Evolutionary conservation across 1,140 invertebrate species (phyloP), one percentile per base, ranked within the genome.

Genomic region (Zaprionus vittiger): DNA sequence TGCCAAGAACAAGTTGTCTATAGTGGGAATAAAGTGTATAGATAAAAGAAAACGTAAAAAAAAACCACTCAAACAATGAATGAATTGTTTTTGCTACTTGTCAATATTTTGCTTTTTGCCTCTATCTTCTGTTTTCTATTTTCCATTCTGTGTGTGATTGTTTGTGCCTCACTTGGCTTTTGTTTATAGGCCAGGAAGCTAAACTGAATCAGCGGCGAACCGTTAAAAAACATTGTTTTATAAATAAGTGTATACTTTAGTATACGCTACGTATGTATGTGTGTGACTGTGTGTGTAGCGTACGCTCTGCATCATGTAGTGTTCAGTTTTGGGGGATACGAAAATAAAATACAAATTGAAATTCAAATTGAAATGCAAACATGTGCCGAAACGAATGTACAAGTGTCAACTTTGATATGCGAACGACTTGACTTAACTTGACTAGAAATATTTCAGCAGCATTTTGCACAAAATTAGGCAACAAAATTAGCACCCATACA

Each of bases 361-460:
- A 82, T 78, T 73, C 52, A 71, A 80, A 73, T 84, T 86, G 85
- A 89, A 87, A 84, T 70, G 79, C 85, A 87, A 81, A 90, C 84
- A 89, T 90, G 79, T 80, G 60, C 73, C 72, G 63, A 90, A 77
- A 80, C 81, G 72, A 83, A 81, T 89, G 89, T 90, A 76, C 78
- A 90, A 91, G 86, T 90, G 85, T 90, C 85, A 86, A 79, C 83
- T 73, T 52, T 86, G 83, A 86, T 80, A 86, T 80, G 83, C 79
- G 83, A 76, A 66, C 68, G 80, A 89, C 73, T 91, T 91, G 79
- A 90, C 81, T 90, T 74, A 75, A 80, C 73, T 68, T 79, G 77
- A 90, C 79, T 80, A 67, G 61, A 80, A 90, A 82, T 85, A 79
- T 85, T 81, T 72, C 52, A 67, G 57, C 64, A 75, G 26, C 41